A percentile compares a stretch with the other conserved stretches of the same genome.
These are phyloP conservation scores for Elachura formosa DNA, from an alignment of 2,113 vertebrate species.

Conservation along the genomic window DNA sequence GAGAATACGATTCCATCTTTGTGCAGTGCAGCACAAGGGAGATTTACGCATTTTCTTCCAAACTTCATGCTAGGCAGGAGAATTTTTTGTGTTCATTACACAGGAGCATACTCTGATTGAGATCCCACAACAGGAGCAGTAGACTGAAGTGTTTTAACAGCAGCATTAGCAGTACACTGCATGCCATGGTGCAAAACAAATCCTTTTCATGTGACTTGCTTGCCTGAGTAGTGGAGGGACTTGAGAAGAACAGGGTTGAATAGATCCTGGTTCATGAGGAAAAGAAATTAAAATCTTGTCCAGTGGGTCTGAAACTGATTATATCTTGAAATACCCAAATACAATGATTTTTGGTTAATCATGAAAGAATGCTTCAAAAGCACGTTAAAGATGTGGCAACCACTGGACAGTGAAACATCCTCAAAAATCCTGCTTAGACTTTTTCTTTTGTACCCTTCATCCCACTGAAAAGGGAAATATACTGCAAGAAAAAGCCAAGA, in stretches of 20 bases:
- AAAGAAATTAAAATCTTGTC: background rate
- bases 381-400: background rate
- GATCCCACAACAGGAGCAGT: background rate
- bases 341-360: background rate
- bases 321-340: background rate
- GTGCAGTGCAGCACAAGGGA: background rate
- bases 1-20: background rate
- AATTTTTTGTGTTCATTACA: background rate
- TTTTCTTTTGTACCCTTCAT: background rate
- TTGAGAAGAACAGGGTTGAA: background rate
- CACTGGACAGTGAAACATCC: background rate
- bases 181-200: background rate
- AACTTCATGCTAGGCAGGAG: background rate
- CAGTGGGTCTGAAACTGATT: background rate
- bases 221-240: background rate
- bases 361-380: background rate
- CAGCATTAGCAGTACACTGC: background rate
- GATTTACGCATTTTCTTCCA: background rate
- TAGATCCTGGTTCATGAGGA: background rate
- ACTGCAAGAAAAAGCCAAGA: background rate
- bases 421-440: background rate
- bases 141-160: background rate
- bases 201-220: background rate
- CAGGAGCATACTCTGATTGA: background rate
- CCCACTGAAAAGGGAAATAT: background rate